Evolutionary conservation across 2,113 vertebrate genomes (phyloP).

Genomic region (Microtus montanus): DNA sequence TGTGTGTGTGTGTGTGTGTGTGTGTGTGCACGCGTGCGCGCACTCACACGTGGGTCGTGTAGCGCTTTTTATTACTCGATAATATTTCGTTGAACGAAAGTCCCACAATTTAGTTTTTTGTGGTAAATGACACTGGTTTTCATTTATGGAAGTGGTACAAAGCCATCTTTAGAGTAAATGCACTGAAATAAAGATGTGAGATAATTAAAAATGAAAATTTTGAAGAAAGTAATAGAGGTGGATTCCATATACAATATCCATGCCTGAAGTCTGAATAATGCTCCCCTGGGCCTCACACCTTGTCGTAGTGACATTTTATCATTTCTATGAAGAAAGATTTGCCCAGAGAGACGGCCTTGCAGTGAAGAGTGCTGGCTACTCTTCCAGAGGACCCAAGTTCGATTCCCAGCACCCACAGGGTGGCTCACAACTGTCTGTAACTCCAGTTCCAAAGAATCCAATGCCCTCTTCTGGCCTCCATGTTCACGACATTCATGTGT

Average conservation of each 20-base stretch:
- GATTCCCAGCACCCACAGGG: no score
- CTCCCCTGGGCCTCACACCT: background rate
- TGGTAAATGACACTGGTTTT: background rate
- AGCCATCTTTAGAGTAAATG: constrained; percentile 4
- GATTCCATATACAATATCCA: background rate
- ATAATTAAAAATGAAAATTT: constrained; percentile 7
- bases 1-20: background rate
- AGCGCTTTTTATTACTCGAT: background rate
- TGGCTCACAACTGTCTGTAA: no score
- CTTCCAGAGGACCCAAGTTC: background rate
- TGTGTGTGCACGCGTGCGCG: no score
- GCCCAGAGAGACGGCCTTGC: background rate
- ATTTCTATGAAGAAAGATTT: background rate
- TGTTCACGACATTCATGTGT: no score
- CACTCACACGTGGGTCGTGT: no score
- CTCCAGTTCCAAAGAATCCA: no score
- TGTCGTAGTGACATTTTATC: background rate
- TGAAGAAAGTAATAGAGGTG: constrained; percentile 21
- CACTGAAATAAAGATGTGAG: constrained; percentile 7
- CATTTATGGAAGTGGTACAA: background rate
- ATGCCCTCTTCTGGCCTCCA: no score
- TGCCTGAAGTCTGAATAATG: background rate
- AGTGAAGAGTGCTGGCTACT: background rate
- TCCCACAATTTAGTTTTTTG: background rate
- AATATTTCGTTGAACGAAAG: background rate